Base-by-base conservation (phyloP, 2,888 invertebrate genomes). In the Ichneumoninae sp. region DNA sequence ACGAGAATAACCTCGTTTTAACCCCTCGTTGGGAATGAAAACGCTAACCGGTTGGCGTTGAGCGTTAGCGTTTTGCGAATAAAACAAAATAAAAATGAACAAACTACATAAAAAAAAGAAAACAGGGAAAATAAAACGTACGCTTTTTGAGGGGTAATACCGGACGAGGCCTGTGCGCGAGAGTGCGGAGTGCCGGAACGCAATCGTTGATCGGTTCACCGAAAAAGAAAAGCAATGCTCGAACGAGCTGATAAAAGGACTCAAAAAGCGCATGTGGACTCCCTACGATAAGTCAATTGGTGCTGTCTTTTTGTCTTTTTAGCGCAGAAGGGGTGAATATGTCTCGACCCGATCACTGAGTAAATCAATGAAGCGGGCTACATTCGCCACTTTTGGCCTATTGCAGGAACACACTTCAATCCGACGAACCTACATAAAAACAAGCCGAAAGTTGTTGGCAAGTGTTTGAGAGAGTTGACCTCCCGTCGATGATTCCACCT, bases 1-100 rank as follows among this genome's bases (percentile, higher is more conserved):
- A 57, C 57, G 66, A 62, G 57, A 47, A 85, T 85, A 74, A 80
- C 69, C 65, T 75, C 74, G 75, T 81, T 85, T 79, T 57, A 69
- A 65, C 76, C 60, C 36, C 70, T 71, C 70, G 83, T 77, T 76
- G 60, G 60, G 60, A 80, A 83, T 72, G 76, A 72, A 72, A 83
- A 76, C 71, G 83, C 80, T 83, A 83, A 83, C 80, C 76, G 80
- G 40, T 66, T 80, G 72, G 44, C 71, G 71, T 83, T 62, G 80
- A 77, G 76, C 60, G 80, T 76, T 68, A 54, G 57, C 79, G 82
- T 84, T 84, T 78, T 70, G 78, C 6, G 66, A 72, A 80, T 79
- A 62, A 74, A 79, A 84, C 65, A 82, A 82, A 54, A 50, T 26
- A 40, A 65, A 60, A 47, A 16, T 62, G 50, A 57, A 62, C 13